Evolutionary conservation across 2,113 vertebrate genomes (phyloP).

Genomic region (Dromas ardeola): DNA sequence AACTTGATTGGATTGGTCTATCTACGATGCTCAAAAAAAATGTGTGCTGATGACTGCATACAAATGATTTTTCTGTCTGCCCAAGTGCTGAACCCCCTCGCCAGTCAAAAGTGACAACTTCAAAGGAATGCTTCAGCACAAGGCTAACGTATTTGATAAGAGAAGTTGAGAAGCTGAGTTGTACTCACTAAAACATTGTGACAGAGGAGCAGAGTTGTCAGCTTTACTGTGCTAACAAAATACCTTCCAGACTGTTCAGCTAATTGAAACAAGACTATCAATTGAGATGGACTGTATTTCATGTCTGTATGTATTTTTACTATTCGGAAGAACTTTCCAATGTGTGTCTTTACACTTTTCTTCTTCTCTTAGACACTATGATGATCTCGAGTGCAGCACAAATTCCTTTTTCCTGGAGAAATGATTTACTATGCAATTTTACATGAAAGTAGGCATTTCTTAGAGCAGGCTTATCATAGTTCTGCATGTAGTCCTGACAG

Average conservation of each 20-base stretch:
- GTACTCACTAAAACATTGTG: background rate
- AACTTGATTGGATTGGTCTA: background rate
- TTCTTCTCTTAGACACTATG: background rate
- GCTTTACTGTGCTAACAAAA: background rate
- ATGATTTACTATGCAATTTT: background rate
- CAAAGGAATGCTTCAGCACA: background rate
- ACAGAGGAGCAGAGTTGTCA: background rate
- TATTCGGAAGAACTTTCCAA: background rate
- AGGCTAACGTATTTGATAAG: background rate
- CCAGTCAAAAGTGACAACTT: background rate
- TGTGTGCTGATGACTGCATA: background rate
- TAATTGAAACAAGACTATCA: background rate
- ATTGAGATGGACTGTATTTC: background rate
- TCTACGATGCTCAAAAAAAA: background rate
- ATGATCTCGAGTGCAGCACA: background rate
- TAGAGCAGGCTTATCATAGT: background rate
- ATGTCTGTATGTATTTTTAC: background rate
- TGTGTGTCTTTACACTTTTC: background rate
- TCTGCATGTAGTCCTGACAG: background rate
- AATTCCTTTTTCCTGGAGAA: background rate
- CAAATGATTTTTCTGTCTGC: background rate
- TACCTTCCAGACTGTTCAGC: background rate
- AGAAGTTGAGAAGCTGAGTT: background rate
- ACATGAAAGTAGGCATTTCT: constrained; percentile 2
- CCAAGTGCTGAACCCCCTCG: background rate